Evolutionary conservation across 1,140 invertebrate species (phyloP).

Genomic region (Sarcophaga peregrina): DNA sequence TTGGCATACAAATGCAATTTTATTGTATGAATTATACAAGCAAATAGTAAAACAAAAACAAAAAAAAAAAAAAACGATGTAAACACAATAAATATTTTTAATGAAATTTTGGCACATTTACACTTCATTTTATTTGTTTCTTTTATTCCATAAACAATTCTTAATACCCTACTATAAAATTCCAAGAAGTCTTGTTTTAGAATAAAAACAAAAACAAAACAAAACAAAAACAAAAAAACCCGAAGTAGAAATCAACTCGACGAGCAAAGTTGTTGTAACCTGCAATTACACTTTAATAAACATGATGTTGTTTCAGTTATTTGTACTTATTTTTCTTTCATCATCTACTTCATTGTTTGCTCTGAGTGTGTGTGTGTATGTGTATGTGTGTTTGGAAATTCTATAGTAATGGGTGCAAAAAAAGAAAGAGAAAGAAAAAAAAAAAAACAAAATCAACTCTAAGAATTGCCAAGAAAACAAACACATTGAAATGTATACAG

Average conservation of each 20-base stretch:
- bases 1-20: neutral
- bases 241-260: neutral
- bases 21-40: constrained; percentile 13
- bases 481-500: neutral
- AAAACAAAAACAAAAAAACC: neutral
- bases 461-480: constrained; percentile 3
- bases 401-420: constrained; percentile 4
- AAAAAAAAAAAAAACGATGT: too few species aligned
- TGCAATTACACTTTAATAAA: constrained; percentile 25
- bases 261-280: constrained; percentile 1
- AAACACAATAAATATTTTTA: neutral
- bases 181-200: neutral
- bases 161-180: constrained; percentile 2
- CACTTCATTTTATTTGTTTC: neutral
- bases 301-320: constrained; percentile 1
- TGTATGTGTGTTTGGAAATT: neutral
- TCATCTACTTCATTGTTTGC: too few species aligned
- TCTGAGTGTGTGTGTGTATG: too few species aligned
- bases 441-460: neutral
- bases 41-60: neutral
- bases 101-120: constrained; percentile 9
- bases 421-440: neutral
- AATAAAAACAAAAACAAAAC: neutral
- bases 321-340: neutral
- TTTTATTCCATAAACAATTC: neutral